These are phyloP conservation scores for Isichthys henryi DNA, from an alignment of 2,113 vertebrate species.

Conservation along the genomic window DNA sequence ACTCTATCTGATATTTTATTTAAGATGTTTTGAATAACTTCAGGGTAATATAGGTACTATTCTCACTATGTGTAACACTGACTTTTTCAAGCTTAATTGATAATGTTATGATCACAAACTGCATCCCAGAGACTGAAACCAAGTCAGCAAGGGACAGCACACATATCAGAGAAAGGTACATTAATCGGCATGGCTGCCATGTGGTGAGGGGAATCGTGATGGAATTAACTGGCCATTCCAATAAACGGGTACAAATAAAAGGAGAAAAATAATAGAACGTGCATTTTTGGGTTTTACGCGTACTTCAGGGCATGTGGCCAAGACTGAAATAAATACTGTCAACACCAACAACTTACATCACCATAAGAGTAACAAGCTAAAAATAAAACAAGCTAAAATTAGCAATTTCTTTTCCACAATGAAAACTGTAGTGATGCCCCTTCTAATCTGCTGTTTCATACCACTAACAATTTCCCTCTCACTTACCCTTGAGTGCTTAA, in stretches of 20 bases:
- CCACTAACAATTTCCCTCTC: neutral
- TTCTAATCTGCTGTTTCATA: neutral
- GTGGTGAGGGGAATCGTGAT: neutral
- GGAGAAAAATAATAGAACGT: neutral
- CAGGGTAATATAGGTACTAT: neutral
- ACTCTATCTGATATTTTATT: too few species aligned
- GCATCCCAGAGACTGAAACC: neutral
- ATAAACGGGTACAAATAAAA: neutral
- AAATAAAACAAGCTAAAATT: constrained; percentile 5
- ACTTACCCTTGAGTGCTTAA: neutral
- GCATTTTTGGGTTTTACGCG: neutral
- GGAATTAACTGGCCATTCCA: neutral
- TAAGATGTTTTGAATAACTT: too few species aligned
- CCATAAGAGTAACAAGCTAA: neutral
- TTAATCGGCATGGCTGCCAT: neutral
- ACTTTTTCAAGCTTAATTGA: neutral
- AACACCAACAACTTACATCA: neutral
- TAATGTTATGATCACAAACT: neutral
- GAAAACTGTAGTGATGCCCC: neutral
- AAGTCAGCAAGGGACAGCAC: neutral
- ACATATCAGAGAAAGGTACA: neutral
- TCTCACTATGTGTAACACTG: neutral
- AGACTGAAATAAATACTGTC: neutral
- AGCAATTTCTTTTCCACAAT: neutral
- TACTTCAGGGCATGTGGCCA: neutral